Evolutionary conservation across 2,888 invertebrate genomes (phyloP).

Genomic region (Macroteleia sp.): DNA sequence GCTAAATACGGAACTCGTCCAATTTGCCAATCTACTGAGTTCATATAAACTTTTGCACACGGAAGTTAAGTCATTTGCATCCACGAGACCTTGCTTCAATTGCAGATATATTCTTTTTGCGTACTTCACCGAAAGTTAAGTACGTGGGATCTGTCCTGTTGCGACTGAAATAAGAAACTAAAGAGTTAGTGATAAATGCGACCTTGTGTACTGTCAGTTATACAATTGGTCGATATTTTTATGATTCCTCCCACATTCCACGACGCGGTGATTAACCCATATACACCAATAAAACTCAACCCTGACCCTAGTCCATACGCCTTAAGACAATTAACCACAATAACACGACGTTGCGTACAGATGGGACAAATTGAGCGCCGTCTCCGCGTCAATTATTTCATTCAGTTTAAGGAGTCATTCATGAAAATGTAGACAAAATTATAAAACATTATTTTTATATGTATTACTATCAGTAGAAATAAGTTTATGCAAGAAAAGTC

Average conservation of each 20-base stretch:
- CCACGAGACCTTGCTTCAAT: too few species aligned
- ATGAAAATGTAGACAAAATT: constrained; percentile 8
- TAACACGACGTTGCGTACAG: constrained; percentile 56
- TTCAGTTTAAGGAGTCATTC: constrained; percentile 33
- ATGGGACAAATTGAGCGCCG: constrained; percentile 50
- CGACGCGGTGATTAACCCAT: constrained; percentile 68
- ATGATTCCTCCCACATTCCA: constrained; percentile 55
- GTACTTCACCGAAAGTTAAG: not conserved
- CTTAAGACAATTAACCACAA: constrained; percentile 77
- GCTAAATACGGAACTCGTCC: not conserved
- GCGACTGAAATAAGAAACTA: too few species aligned
- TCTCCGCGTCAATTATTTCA: constrained; percentile 65
- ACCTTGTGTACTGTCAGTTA: constrained; percentile 33
- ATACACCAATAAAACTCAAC: constrained; percentile 72
- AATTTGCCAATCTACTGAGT: constrained; percentile 20
- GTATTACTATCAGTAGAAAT: too few species aligned
- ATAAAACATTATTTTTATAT: too few species aligned
- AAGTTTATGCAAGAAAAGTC: too few species aligned
- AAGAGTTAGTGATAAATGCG: too few species aligned
- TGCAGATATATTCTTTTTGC: too few species aligned
- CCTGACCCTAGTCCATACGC: constrained; percentile 74
- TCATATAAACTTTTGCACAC: not conserved
- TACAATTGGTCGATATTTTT: constrained; percentile 40
- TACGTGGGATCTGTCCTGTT: too few species aligned
- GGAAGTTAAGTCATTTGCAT: constrained; percentile 27